A percentile compares a stretch with the other conserved stretches of the same genome.
These are phyloP conservation scores for Cherax quadricarinatus DNA, from an alignment of 1,140 invertebrate species.

Conservation along the genomic window DNA sequence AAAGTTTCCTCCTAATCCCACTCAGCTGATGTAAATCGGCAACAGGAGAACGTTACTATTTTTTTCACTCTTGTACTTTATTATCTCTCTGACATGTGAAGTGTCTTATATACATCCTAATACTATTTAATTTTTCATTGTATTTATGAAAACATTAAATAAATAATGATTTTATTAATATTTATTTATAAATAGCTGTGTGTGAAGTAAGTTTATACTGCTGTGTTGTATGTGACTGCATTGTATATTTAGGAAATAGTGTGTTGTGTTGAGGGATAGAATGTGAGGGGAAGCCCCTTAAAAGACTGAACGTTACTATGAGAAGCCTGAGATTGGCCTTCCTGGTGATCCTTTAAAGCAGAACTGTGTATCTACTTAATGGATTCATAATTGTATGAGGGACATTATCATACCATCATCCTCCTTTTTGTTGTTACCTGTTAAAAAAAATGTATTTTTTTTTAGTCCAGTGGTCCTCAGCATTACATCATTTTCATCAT, in stretches of 20 bases:
- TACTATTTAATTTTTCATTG: constrained; percentile 47
- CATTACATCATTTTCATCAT: constrained; percentile 45
- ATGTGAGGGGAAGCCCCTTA: constrained; percentile 21
- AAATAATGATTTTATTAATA: constrained; percentile 49
- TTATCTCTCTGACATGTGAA: constrained; percentile 56
- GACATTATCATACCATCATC: constrained; percentile 47
- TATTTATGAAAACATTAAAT: constrained; percentile 47
- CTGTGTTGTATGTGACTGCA: constrained; percentile 60
- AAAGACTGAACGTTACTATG: constrained; percentile 19
- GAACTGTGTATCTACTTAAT: constrained; percentile 46
- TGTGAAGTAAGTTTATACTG: constrained; percentile 66
- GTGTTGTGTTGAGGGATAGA: constrained; percentile 53
- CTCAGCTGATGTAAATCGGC: constrained; percentile 9
- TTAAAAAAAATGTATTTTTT: background rate
- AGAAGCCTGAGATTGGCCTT: constrained; percentile 22
- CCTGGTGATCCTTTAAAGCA: constrained; percentile 26
- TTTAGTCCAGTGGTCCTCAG: constrained; percentile 17
- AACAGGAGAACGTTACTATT: constrained; percentile 20
- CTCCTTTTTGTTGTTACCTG: constrained; percentile 49
- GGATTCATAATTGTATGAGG: constrained; percentile 18
- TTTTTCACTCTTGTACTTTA: constrained; percentile 5
- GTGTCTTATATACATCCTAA: constrained; percentile 64
- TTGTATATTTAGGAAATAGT: constrained; percentile 49
- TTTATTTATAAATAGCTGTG: constrained; percentile 66
- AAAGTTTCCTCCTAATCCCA: constrained; percentile 3